Evolutionary conservation across 2,797 vertebrate species (phyloP), one percentile per base, ranked within the genome.

Genomic region (Orientallactaga sibirica): DNA sequence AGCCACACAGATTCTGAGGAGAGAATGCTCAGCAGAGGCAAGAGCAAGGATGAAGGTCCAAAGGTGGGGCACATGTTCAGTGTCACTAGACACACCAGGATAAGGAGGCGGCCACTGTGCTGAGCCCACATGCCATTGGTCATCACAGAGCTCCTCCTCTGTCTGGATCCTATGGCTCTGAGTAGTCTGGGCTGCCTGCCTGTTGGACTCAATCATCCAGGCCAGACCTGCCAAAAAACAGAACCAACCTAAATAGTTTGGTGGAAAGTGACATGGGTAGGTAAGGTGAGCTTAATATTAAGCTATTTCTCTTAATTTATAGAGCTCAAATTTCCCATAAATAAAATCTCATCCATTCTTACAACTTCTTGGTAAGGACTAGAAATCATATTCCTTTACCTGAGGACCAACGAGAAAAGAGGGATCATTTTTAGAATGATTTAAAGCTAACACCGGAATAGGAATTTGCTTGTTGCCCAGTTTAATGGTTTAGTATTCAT

Each of bases 231-330:
- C 71, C 81, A 66, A 78, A 20, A 61, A 77, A 62, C 66, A 92
- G 93, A 88, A 73, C 74, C 37, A 82, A 78, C 9, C 20, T 70
- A 90, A 83, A 88, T 4, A 80, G 48, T 41, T 79, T 77, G 20
- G 70, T 83, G 75, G 70, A 83, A 90, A n/a, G 92, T 33, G 25
- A 55, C 24, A 55, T 20, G 24, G n/a, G 27, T 52, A 71, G 79
- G 24, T 91, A 88, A 93, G 61, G 66, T n/a, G 41, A 93, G 16
- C 37, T 81, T 58, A 86, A 79, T 43, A 68, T 55, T 89, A 73
- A 94, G 82, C 24, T 86, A 68, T 55, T 97, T 94, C 37, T 92
- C 81, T 85, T 82, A 25, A 82, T 66, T 92, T 89, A 93, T 94
- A 92, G 18, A 88, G 41, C 43, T 93, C 74, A 80, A 87, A 70